These are phyloP conservation scores for Isoperla grammatica DNA, from an alignment of 2,888 invertebrate species.

Conservation along the genomic window DNA sequence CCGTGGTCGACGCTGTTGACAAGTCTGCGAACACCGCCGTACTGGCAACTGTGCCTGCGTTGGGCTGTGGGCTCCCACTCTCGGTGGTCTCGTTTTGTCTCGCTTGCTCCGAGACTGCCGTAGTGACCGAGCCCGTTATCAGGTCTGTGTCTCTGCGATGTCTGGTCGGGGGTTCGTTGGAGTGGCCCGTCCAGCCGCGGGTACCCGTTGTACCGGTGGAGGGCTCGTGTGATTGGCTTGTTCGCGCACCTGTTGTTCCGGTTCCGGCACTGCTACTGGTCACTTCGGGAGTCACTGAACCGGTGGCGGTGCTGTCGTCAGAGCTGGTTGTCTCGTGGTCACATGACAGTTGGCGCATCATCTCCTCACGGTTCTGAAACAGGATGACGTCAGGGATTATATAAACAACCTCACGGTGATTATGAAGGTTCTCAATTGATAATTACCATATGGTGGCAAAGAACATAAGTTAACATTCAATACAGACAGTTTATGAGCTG, in stretches of 20 bases:
- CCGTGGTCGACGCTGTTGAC: not conserved
- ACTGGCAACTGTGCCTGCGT: not conserved
- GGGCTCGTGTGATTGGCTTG: not conserved
- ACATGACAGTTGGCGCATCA: slow-evolving; percentile 55
- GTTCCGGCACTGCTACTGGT: slow-evolving; percentile 2
- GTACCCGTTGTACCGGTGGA: slow-evolving; percentile 12
- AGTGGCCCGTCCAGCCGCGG: not conserved
- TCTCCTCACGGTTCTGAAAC: slow-evolving; percentile 56
- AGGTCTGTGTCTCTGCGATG: slow-evolving; percentile 34
- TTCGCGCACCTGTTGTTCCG: not conserved
- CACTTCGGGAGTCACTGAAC: not conserved
- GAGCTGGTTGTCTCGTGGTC: slow-evolving; percentile 10
- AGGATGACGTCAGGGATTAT: not conserved
- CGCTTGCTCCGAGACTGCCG: slow-evolving; percentile 23
- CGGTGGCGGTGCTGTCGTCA: not conserved
- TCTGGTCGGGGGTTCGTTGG: slow-evolving; percentile 32
- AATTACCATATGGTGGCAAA: too few species aligned
- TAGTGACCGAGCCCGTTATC: slow-evolving; percentile 28
- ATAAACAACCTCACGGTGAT: too few species aligned
- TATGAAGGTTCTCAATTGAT: too few species aligned
- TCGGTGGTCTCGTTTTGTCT: slow-evolving; percentile 35
- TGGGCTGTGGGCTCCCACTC: slow-evolving; percentile 28
- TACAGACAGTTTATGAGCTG: too few species aligned
- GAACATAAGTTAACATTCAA: too few species aligned
- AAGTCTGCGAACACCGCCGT: not conserved